Conservation (phyloP, 2,113 vertebrate species). For the Rattus rattus region DNA sequence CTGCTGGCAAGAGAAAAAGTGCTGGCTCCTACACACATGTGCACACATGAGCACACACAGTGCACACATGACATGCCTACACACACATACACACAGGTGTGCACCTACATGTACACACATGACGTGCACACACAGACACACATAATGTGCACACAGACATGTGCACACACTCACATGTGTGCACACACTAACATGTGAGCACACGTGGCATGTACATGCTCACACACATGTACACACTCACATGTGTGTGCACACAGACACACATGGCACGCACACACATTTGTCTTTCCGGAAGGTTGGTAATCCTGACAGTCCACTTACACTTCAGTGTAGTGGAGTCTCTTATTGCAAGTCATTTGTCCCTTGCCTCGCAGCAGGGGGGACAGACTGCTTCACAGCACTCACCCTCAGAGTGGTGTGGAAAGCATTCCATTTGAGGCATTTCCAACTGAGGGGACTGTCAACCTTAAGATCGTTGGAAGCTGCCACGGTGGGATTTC, state of each 20-base stretch:
- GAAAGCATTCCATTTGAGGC: background rate
- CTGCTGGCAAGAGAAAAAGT: background rate
- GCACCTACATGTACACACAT: too few species aligned
- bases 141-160: background rate
- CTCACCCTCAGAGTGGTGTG: background rate
- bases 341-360: background rate
- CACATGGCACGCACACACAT: background rate
- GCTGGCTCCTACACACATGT: background rate
- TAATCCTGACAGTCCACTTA: background rate
- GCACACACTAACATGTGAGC: background rate
- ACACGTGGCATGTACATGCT: background rate
- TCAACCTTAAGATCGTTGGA: background rate
- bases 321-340: background rate
- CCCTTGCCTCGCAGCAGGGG: background rate
- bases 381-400: background rate
- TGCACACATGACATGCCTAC: too few species aligned
- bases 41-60: background rate
- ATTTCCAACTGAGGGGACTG: background rate
- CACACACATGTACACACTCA: background rate
- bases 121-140: background rate
- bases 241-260: background rate
- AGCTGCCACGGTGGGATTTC: conserved; percentile 22
- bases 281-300: background rate
- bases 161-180: too few species aligned
- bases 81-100: background rate